phyloP scores from a whole-genome alignment of 2,113 vertebrate genomes.

The zebrafish (Danio rerio) region DNA sequence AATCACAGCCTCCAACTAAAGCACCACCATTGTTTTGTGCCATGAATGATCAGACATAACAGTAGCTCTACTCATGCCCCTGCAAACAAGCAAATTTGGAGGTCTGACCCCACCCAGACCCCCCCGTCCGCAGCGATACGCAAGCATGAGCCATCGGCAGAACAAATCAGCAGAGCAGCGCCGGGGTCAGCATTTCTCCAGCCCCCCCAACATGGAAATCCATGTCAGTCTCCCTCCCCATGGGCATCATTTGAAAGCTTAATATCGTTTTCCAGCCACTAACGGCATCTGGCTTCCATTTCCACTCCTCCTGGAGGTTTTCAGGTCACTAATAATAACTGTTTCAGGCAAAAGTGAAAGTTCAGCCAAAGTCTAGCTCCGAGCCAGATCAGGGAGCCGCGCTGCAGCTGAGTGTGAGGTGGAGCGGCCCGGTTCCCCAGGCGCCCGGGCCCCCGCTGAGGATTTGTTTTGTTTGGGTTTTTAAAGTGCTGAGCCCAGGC shows the following conservation, averaged over 20 bases:
- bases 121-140: background rate
- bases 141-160: constrained; percentile 22
- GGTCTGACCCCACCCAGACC: background rate
- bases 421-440: constrained; percentile 34
- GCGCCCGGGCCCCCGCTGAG: constrained; percentile 10
- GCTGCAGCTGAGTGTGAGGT: constrained; percentile 33
- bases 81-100: background rate
- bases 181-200: constrained; percentile 29
- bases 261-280: constrained; percentile 60
- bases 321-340: constrained; percentile 68
- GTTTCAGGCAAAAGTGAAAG: constrained; percentile 62
- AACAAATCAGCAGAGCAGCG: constrained; percentile 45
- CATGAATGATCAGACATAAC: background rate
- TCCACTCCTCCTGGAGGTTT: constrained; percentile 61
- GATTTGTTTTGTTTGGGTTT: constrained; percentile 48
- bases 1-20: background rate
- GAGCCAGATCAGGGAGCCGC: constrained; percentile 33
- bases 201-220: constrained; percentile 52
- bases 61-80: background rate
- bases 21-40: background rate
- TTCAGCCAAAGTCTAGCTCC: constrained; percentile 68
- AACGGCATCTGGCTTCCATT: constrained; percentile 66
- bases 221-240: constrained; percentile 47
- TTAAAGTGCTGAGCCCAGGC: constrained; percentile 44
- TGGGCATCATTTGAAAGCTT: constrained; percentile 48